Evolutionary conservation across 2,888 invertebrate species (phyloP).

Genomic region (Epinotia nisella): DNA sequence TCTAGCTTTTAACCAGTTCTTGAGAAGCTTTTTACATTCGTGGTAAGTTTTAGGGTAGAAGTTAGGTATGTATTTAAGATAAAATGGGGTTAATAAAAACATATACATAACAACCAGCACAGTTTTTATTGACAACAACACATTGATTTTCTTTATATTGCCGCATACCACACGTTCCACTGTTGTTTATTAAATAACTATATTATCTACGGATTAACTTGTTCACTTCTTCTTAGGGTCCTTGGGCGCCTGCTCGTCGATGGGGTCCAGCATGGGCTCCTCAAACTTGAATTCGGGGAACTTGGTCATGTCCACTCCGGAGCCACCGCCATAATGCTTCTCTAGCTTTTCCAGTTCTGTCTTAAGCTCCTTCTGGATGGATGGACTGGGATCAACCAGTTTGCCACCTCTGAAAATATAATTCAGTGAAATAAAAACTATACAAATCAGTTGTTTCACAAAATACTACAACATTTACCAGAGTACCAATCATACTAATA

Average conservation of each 20-base stretch:
- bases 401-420: conserved; percentile 88
- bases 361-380: conserved; percentile 89
- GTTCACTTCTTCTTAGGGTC: conserved; percentile 65
- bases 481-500: background rate
- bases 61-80: too few relatives aligned
- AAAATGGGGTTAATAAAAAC: background rate
- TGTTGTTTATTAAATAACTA: conserved; percentile 42
- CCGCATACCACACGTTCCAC: conserved; percentile 21
- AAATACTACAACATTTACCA: background rate
- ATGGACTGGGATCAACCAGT: conserved; percentile 92
- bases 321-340: conserved; percentile 90
- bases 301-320: conserved; percentile 93
- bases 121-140: conserved; percentile 38
- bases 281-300: conserved; percentile 94
- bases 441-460: background rate
- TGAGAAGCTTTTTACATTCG: too few relatives aligned
- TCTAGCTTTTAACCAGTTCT: too few relatives aligned
- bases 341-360: conserved; percentile 92
- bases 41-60: too few relatives aligned
- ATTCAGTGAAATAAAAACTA: conserved; percentile 4
- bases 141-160: conserved; percentile 33
- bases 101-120: background rate
- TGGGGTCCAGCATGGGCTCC: conserved; percentile 89
- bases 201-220: conserved; percentile 37
- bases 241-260: conserved; percentile 73